Percentiles rank a stretch among this genome's conserved stretches.
These are phyloP conservation scores for Orthonevra nobilis DNA, from an alignment of 2,888 invertebrate genomes.

Conservation along the genomic window DNA sequence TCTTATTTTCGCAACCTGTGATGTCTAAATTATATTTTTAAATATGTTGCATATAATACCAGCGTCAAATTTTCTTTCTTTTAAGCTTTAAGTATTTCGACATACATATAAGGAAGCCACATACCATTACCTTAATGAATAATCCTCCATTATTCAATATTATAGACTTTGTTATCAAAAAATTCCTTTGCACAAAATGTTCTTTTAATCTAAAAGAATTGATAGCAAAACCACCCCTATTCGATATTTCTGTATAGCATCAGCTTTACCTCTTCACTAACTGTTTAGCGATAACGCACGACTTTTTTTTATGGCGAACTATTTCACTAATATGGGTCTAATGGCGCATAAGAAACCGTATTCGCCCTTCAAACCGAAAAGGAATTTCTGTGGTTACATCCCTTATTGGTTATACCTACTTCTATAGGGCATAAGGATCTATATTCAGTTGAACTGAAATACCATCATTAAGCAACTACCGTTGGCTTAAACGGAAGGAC, in stretches of 20 bases:
- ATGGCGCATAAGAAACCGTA: slow-evolving; percentile 20
- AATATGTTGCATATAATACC: too few relatives aligned
- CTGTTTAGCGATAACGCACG: slow-evolving; percentile 10
- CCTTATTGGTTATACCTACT: slow-evolving; percentile 3
- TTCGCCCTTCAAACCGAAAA: slow-evolving; percentile 11
- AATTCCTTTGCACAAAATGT: slow-evolving; percentile 8
- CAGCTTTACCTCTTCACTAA: slow-evolving; percentile 16
- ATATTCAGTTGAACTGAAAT: slow-evolving; percentile 21
- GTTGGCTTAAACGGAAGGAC: slow-evolving; percentile 12
- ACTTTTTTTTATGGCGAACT: slow-evolving; percentile 4
- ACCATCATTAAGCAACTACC: slow-evolving; percentile 20
- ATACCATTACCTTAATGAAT: slow-evolving; percentile 14
- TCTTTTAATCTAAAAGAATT: slow-evolving; percentile 9
- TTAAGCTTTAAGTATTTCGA: too few relatives aligned
- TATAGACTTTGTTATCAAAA: slow-evolving; percentile 14
- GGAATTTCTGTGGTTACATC: slow-evolving; percentile 7
- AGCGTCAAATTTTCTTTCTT: too few relatives aligned
- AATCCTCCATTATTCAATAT: slow-evolving; percentile 14
- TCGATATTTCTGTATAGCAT: too few relatives aligned
- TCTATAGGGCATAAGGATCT: slow-evolving; percentile 12
- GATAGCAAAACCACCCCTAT: slow-evolving; percentile 2
- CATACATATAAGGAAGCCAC: too few relatives aligned
- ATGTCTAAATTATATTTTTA: too few relatives aligned
- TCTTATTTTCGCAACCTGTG: too few relatives aligned
- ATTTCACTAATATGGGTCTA: slow-evolving; percentile 20